These are phyloP conservation scores for Megaceryle torquata DNA, from an alignment of 2,113 vertebrate species.

Conservation along the genomic window DNA sequence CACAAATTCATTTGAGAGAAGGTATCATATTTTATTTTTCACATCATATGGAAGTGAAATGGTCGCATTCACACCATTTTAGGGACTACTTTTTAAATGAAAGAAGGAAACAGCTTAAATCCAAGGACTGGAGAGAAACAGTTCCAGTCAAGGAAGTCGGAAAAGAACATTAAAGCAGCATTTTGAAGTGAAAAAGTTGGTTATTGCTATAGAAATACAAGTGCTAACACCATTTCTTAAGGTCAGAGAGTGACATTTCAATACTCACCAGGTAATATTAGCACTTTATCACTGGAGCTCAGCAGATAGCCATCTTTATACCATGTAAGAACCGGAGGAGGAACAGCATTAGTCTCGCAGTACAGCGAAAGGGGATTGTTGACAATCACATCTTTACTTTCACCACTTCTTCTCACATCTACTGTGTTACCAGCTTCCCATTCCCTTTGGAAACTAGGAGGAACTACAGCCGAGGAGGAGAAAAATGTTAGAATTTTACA, in stretches of 20 bases:
- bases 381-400: slow-evolving; percentile 86
- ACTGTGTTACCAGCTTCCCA: slow-evolving; percentile 73
- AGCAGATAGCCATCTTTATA: slow-evolving; percentile 86
- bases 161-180: neutral
- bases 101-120: neutral
- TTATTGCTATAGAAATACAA: neutral
- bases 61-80: neutral
- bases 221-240: neutral
- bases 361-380: slow-evolving; percentile 91
- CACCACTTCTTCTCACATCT: slow-evolving; percentile 68
- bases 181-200: neutral
- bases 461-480: slow-evolving; percentile 75
- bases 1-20: neutral
- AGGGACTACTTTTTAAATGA: neutral
- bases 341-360: slow-evolving; percentile 92
- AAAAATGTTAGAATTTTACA: neutral
- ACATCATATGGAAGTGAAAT: neutral
- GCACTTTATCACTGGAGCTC: slow-evolving; percentile 83
- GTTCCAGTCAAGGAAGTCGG: neutral
- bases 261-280: slow-evolving; percentile 88
- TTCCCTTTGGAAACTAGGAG: slow-evolving; percentile 87
- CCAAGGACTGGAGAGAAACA: neutral
- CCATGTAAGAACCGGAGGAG: slow-evolving; percentile 92
- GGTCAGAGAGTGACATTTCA: neutral
- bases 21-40: neutral